Evolutionary conservation across 2,888 invertebrate species (phyloP).

Genomic region (Nomada ferruginata): DNA sequence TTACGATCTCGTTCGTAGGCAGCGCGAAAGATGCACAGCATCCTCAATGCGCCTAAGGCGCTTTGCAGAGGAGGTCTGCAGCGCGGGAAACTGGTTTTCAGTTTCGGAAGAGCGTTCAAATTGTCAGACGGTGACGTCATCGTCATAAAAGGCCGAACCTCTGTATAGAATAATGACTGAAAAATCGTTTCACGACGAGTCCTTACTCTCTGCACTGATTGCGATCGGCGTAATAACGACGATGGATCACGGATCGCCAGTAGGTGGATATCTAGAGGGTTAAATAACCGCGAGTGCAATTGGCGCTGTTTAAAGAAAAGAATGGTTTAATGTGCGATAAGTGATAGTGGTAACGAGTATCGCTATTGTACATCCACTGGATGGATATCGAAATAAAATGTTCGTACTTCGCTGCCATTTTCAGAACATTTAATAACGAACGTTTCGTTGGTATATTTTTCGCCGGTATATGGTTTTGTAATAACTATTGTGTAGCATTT

Average conservation of each 20-base stretch:
- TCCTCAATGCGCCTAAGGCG: conserved; percentile 58
- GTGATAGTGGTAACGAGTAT: no score
- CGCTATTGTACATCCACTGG: no score
- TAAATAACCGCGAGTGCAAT: no score
- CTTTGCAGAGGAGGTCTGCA: conserved; percentile 41
- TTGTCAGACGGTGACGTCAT: conserved; percentile 81
- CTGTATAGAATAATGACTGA: conserved; percentile 62
- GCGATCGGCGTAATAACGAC: not conserved
- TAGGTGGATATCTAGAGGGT: no score
- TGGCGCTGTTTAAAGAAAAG: no score
- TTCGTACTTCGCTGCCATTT: no score
- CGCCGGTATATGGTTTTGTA: no score
- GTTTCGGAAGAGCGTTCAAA: conserved; percentile 79
- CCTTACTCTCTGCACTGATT: not conserved
- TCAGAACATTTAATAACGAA: no score
- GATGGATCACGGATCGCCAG: not conserved
- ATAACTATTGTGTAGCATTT: no score
- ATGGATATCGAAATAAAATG: no score
- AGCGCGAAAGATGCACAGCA: conserved; percentile 16
- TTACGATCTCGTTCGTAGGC: conserved; percentile 32
- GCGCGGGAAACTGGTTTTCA: conserved; percentile 80
- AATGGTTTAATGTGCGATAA: no score
- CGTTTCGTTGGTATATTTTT: no score
- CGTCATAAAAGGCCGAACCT: conserved; percentile 63
- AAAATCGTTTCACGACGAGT: conserved; percentile 53